Evolutionary conservation across 2,113 vertebrate genomes (phyloP), one percentile per base, ranked within the genome.

Genomic region (Nothocercus nigrocapillus): DNA sequence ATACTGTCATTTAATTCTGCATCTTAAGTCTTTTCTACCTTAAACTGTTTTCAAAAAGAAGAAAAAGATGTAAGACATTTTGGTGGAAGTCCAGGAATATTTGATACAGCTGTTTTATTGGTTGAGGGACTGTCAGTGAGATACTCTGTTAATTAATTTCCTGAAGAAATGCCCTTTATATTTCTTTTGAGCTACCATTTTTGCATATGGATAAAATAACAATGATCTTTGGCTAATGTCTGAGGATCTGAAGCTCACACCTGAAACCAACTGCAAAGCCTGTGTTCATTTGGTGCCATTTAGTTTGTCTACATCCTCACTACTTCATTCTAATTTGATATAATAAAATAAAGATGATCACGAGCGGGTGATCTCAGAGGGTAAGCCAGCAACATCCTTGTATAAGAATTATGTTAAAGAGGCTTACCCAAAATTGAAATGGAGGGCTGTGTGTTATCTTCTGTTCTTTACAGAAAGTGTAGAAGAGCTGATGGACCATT

Each of bases 371-470:
- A 90, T 94, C 89, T 88, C 83, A 93, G 79, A 94, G 88, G 59
- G 96, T 97, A 97, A 97, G 97, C 96, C 92, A 89, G 88, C 38
- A 88, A 93, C 78, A 93, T 89, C 56, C 64, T 96, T 38, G 78
- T 86, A 96, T 58, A 89, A 96, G 81, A 96, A 95, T 94, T 93
- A 90, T 36, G 53, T 90, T 91, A 96, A 94, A 92, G 56, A 5
- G 93, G 94, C 82, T 97, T 93, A 95, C 87, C 89, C 87, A 96
- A 92, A 86, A 94, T 82, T 96, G 90, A 97, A 90, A 91, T 93
- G 90, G 76, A 97, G 54, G 72, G 77, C 42, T 96, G 58, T 89
- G 47, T 96, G 72, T 94, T 95, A 88, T 97, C 93, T 96, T 96
- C 95, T 95, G 90, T 34, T 91, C 94, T 85, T 94, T 97, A 94